Evolutionary conservation across 2,888 invertebrate species (phyloP), one percentile per base, ranked within the genome.

Genomic region (Cephonodes hylas): DNA sequence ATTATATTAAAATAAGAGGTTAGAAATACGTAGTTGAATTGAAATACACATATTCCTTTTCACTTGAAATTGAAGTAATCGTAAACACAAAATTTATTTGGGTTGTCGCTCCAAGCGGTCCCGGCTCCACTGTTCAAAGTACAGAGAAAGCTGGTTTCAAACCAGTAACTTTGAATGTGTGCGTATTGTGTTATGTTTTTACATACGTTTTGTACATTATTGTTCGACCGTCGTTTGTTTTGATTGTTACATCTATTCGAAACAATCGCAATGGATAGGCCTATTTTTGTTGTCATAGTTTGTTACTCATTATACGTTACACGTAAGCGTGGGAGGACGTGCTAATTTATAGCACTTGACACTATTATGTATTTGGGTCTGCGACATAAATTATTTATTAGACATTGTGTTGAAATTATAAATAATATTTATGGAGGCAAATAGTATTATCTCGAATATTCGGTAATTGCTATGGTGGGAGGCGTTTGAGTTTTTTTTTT

Each of bases 361-460:
- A 76, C 75, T 77, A 79, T 85, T 84, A 85, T 85, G 86, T 83
- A 84, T 86, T 84, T 81, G 77, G 85, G 83, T 77, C 79, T 75
- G 70, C 77, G 79, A 74, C 80, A 80, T 84, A 82, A 80, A 87
- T 86, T 81, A 84, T 83, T 77, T 76, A 83, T 79, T 68, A 53
- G 53, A 53, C 27, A 60, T 27, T 72, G 69, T 73, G 74, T 71
- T 67, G 70, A 64, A 73, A 75, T 38, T 76, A 74, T 69, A 3
- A 53, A 53, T 31, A 10, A 27, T 4, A 53, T 53, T 66, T 53
- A 53, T 53, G 27, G 10, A 4, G 31, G 27, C 63, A 31, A 31
- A 53, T 53, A 18, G 18, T n/a, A 46, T 31, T 53, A 18, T 20
- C 53, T 10, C 3, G 18, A 10, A 27, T 31, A 31, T 53, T 53